Evolutionary conservation across 92 coral and sea anemone genomes (phyloP).

Genomic region (Parazoanthus darwini): DNA sequence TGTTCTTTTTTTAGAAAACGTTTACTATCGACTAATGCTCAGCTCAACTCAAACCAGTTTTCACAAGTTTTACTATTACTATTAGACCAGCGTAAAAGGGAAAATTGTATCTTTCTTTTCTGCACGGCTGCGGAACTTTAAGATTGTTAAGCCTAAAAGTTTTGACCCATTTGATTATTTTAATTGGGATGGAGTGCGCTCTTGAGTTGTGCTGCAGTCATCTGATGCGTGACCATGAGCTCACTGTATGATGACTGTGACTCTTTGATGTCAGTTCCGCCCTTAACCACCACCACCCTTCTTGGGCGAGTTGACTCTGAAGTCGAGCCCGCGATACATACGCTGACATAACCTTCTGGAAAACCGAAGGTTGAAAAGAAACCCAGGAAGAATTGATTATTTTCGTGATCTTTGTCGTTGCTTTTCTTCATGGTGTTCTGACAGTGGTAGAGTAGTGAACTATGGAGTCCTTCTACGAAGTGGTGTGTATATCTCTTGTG

Average conservation of each 20-base stretch:
- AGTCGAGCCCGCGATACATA: slow-evolving; percentile 34
- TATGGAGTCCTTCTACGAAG: slow-evolving; percentile 92
- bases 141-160: background rate
- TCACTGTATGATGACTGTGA: background rate
- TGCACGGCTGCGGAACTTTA: background rate
- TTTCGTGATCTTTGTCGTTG: background rate
- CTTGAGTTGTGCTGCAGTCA: no score
- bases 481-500: slow-evolving; percentile 60
- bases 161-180: background rate
- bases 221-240: no score
- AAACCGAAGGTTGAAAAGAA: background rate
- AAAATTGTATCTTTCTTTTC: no score
- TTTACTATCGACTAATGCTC: background rate
- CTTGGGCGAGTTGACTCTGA: background rate
- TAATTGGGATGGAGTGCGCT: no score
- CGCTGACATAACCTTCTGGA: slow-evolving; percentile 8
- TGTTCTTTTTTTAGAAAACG: no score
- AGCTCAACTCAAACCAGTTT: background rate
- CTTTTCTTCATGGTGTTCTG: slow-evolving; percentile 30
- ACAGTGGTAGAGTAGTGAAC: slow-evolving; percentile 25
- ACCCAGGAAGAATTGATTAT: background rate
- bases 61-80: background rate
- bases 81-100: background rate
- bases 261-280: background rate
- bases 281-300: slow-evolving; percentile 7